Base-by-base conservation (phyloP, 1,140 invertebrate genomes). In the Eueides isabella region DNA sequence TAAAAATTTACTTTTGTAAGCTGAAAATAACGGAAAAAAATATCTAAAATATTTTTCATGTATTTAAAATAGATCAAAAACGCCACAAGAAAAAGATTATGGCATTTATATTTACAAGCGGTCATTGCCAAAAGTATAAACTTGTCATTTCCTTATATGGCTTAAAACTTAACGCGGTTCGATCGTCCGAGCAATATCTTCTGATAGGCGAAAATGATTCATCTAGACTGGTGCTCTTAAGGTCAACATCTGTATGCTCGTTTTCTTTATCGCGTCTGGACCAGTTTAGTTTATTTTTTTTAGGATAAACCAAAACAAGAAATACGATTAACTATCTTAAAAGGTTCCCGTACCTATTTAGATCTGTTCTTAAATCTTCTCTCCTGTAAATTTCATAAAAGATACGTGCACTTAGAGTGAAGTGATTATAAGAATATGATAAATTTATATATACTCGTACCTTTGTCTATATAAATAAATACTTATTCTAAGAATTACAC, bases 81-180 rank as follows among this genome's bases (percentile, higher is more conserved):
- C n/a, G n/a, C 5, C 2, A 2, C 41, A 55, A 11, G 19, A 63
- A 63, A 62, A 72, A 61, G 75, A 74, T 77, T 76, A 74, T 74
- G 71, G 69, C 72, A 72, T 76, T 76, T 75, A 75, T 41, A 72
- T 77, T 79, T 79, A 77, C 75, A 74, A 64, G 71, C 71, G 78
- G 87, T 90, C 86, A 90, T 89, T 89, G 85, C 89, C 91, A 90
- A 92, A 92, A 90, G 80, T 77, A 80, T 85, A 82, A 85, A 86
- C 79, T 85, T 81, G 89, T 86, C 81, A 81, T 91, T 87, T 86
- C 89, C 89, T 85, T 90, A 85, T 90, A 87, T 82, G 86, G 90
- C 75, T 75, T 84, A 86, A 92, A 88, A 89, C n/a, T 85, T 76
- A 77, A 78, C 80, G 79, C 80, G 80, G 79, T 82, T 74, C 83